phyloP scores from a whole-genome alignment of 2,797 vertebrate genomes.

The Cyprinodon diabolis region DNA sequence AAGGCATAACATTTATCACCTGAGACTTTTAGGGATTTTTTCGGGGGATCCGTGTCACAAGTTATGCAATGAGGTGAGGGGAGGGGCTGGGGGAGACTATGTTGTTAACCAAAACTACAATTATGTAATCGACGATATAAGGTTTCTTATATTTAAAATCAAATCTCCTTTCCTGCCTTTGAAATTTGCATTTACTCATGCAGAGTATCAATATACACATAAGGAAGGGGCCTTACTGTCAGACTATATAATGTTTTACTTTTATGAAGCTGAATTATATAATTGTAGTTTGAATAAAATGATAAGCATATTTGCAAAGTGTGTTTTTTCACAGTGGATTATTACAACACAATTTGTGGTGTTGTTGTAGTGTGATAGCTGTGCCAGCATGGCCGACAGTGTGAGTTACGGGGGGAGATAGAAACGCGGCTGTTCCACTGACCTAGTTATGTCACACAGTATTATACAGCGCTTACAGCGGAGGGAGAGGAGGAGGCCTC shows the following conservation, averaged over 20 bases:
- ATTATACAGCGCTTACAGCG: conserved; percentile 73
- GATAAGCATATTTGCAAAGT: background rate
- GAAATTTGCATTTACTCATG: background rate
- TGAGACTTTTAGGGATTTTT: conserved; percentile 34
- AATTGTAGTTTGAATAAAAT: background rate
- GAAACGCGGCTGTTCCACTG: conserved; percentile 82
- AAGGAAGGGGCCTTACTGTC: background rate
- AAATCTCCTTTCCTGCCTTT: background rate
- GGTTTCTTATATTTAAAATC: conserved; percentile 7
- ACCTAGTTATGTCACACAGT: conserved; percentile 85
- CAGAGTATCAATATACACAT: background rate
- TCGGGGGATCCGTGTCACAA: conserved; percentile 57
- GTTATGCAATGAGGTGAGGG: conserved; percentile 72
- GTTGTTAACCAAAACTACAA: conserved; percentile 65
- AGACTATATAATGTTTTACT: background rate
- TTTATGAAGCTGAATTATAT: background rate
- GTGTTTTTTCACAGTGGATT: no score
- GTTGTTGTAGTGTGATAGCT: conserved; percentile 64
- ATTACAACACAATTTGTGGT: conserved; percentile 5
- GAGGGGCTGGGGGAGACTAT: conserved; percentile 47
- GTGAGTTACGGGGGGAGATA: conserved; percentile 68
- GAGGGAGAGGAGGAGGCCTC: conserved; percentile 55
- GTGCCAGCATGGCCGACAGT: conserved; percentile 75
- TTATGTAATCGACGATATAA: conserved; percentile 69
- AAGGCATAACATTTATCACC: conserved; percentile 32